Conservation (phyloP, 2,888 invertebrate genomes). For the Polydrusus cervinus region DNA sequence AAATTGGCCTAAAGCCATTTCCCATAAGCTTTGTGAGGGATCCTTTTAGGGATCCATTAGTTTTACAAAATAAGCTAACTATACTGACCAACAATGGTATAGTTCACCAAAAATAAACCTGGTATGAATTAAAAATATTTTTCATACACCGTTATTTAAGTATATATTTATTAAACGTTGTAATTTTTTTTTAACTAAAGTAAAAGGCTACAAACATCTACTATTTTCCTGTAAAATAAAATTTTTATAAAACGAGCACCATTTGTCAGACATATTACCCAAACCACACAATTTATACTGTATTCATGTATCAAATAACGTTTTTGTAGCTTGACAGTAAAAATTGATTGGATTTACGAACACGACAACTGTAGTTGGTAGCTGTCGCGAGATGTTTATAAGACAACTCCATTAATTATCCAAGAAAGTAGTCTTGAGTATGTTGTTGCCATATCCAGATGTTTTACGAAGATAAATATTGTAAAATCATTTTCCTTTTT, state of each 20-base stretch:
- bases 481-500: not conserved
- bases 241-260: not conserved
- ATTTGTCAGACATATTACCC: conserved; percentile 26
- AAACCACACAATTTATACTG: conserved; percentile 29
- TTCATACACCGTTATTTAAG: too few relatives aligned
- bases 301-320: conserved; percentile 32
- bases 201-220: too few relatives aligned
- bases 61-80: too few relatives aligned
- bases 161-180: too few relatives aligned
- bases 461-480: conserved; percentile 2
- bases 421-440: conserved; percentile 21
- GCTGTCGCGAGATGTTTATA: conserved; percentile 49
- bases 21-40: too few relatives aligned
- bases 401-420: conserved; percentile 57
- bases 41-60: too few relatives aligned
- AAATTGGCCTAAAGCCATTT: too few relatives aligned
- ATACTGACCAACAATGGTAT: too few relatives aligned
- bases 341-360: conserved; percentile 53
- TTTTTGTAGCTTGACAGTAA: conserved; percentile 46
- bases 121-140: too few relatives aligned
- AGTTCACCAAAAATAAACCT: too few relatives aligned
- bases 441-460: conserved; percentile 28
- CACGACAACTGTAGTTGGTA: conserved; percentile 51
- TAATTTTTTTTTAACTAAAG: too few relatives aligned
- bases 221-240: too few relatives aligned